A percentile compares a stretch with the other conserved stretches of the same genome.
Evolutionary conservation across 2,113 vertebrate genomes (phyloP).

Genomic region (Crotalus horridus): DNA sequence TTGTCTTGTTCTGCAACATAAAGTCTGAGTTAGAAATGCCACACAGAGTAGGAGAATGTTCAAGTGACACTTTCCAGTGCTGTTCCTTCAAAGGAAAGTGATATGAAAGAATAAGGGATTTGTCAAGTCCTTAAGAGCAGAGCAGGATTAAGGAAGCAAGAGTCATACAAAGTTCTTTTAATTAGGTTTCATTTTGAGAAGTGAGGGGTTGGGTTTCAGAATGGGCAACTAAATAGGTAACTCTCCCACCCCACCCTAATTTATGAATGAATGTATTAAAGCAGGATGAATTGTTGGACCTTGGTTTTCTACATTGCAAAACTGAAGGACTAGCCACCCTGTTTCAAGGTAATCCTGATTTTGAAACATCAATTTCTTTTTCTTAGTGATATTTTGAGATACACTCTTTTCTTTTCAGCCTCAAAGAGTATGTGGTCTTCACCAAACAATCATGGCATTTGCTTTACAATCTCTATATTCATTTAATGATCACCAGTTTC

Average conservation of each 20-base stretch:
- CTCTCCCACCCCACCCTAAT: not conserved
- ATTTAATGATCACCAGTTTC: not conserved
- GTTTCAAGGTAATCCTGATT: not conserved
- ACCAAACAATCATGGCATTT: no score
- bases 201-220: not conserved
- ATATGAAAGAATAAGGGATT: not conserved
- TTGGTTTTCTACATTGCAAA: not conserved
- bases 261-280: not conserved
- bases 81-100: not conserved
- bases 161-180: not conserved
- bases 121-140: not conserved
- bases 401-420: not conserved
- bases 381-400: not conserved
- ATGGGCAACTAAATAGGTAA: not conserved
- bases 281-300: not conserved
- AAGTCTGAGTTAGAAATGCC: not conserved
- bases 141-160: not conserved
- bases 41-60: not conserved
- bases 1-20: not conserved
- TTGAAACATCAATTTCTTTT: not conserved
- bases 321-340: not conserved
- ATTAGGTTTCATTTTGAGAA: not conserved
- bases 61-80: not conserved
- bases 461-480: not conserved
- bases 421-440: not conserved